Conservation (phyloP, 2,113 vertebrate genomes). For the Heterochromis multidens region DNA sequence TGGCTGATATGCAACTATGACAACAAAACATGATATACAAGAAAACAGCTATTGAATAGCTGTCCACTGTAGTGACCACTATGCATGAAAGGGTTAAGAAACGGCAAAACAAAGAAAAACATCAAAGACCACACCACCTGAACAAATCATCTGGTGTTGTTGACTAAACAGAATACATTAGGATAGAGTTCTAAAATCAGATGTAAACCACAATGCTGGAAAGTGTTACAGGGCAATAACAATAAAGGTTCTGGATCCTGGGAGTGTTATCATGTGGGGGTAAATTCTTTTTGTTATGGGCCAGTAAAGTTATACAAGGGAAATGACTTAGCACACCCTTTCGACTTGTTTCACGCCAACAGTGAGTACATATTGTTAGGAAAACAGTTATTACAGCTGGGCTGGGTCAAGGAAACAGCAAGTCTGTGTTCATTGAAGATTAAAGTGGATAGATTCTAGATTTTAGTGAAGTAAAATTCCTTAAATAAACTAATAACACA, state of each 20-base stretch:
- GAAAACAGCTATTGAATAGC: no score
- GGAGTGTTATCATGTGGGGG: fast-evolving
- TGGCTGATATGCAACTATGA: no score
- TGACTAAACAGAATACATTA: background rate
- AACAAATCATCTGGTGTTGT: background rate
- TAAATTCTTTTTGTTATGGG: background rate
- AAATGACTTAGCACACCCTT: background rate
- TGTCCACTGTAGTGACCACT: no score
- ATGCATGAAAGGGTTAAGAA: no score
- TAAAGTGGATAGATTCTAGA: background rate
- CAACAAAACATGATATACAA: no score
- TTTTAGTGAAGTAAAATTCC: background rate
- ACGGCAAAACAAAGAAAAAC: background rate
- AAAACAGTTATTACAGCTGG: background rate
- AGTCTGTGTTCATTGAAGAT: background rate
- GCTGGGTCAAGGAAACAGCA: background rate
- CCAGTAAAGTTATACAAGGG: background rate
- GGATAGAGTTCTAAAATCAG: background rate
- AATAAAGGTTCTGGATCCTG: background rate
- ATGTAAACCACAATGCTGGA: no score
- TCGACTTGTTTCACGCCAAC: background rate
- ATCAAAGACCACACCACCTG: background rate
- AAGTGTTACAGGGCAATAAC: no score
- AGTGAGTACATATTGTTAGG: background rate
- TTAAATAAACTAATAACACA: background rate